Percentiles rank a stretch among this genome's conserved stretches.
phyloP scores from a whole-genome alignment of 2,797 vertebrate genomes.

The Myotis myotis region DNA sequence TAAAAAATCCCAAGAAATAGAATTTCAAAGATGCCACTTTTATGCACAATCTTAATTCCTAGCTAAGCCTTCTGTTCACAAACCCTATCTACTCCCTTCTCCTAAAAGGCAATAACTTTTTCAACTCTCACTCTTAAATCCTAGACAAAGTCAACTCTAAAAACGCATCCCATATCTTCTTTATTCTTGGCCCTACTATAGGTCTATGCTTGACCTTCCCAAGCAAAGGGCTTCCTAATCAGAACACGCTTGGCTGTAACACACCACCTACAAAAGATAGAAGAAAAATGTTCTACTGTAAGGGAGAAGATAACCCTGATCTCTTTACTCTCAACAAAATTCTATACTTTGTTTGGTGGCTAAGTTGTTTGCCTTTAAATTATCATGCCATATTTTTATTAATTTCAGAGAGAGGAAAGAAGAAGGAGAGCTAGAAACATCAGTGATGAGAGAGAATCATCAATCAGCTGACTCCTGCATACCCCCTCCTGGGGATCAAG shows the following conservation, averaged over 20 bases:
- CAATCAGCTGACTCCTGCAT: too few species aligned
- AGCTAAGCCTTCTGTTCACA: neutral
- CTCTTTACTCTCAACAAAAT: neutral
- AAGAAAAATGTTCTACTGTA: neutral
- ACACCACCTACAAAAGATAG: neutral
- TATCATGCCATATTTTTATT: neutral
- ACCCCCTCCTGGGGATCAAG: too few species aligned
- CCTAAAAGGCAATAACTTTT: neutral
- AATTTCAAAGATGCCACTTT: neutral
- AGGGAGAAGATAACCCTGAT: neutral
- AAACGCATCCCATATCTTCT: neutral
- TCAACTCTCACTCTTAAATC: neutral
- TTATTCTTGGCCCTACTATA: neutral
- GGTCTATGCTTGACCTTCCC: neutral
- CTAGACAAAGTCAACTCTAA: neutral
- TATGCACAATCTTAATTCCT: neutral
- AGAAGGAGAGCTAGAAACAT: too few species aligned
- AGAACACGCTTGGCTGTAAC: neutral
- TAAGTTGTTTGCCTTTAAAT: neutral
- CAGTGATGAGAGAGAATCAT: too few species aligned
- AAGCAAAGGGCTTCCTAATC: neutral
- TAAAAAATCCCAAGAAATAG: neutral
- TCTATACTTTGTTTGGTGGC: neutral
- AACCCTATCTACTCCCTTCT: neutral
- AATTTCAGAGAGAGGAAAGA: too few species aligned